Evolutionary conservation across 2,888 invertebrate species (phyloP).

Genomic region (Laspeyria flexula): DNA sequence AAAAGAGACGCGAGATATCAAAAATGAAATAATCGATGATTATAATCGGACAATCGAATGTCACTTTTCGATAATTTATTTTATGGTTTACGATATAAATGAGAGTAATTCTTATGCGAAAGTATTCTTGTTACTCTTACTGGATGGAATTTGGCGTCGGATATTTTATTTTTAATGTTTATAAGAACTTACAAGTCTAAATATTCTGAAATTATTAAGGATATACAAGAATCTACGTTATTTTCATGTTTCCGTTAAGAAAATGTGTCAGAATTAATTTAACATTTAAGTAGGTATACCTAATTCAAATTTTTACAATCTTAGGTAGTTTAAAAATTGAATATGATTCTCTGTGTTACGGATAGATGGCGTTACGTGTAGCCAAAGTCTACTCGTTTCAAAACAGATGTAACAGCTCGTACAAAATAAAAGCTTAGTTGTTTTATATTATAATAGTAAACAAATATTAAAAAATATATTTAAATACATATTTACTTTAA

Average conservation of each 20-base stretch:
- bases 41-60: constrained; percentile 69
- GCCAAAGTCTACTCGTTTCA: not conserved
- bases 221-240: too few relatives aligned
- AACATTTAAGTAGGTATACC: too few relatives aligned
- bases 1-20: constrained; percentile 47
- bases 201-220: too few relatives aligned
- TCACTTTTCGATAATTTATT: constrained; percentile 66
- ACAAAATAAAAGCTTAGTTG: too few relatives aligned
- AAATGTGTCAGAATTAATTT: too few relatives aligned
- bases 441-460: too few relatives aligned
- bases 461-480: too few relatives aligned
- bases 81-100: constrained; percentile 41
- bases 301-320: too few relatives aligned
- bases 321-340: too few relatives aligned
- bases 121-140: constrained; percentile 26
- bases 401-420: too few relatives aligned
- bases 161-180: constrained; percentile 1
- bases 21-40: constrained; percentile 67
- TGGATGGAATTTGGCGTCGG: constrained; percentile 8
- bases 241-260: too few relatives aligned
- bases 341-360: not conserved
- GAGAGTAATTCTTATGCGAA: constrained; percentile 40
- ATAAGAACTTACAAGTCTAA: not conserved
- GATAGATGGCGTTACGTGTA: constrained; percentile 8
- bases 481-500: too few relatives aligned